These are phyloP conservation scores for Poliocrania exsul DNA, from an alignment of 2,797 vertebrate species.

Conservation along the genomic window DNA sequence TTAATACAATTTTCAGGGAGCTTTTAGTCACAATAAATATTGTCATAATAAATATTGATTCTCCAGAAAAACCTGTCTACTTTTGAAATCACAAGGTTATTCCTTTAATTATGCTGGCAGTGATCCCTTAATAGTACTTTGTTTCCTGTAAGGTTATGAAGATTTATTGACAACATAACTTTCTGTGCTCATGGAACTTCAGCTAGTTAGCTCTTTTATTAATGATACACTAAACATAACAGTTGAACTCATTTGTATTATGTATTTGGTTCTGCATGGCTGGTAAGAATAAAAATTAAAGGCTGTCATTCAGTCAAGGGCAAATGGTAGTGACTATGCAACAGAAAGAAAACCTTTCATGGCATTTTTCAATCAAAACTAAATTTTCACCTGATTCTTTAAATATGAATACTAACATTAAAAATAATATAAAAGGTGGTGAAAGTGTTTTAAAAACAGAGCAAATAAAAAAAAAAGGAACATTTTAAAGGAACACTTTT, in stretches of 20 bases:
- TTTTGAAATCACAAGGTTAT: background rate
- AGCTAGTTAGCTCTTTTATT: background rate
- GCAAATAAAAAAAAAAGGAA: background rate
- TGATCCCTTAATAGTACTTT: background rate
- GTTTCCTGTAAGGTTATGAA: background rate
- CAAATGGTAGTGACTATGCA: background rate
- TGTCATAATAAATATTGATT: background rate
- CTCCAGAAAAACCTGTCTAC: background rate
- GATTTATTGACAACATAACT: background rate
- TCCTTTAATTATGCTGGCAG: background rate
- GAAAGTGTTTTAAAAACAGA: background rate
- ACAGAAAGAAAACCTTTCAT: background rate
- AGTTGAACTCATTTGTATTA: background rate
- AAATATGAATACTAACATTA: background rate
- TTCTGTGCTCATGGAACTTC: background rate
- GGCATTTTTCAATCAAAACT: background rate
- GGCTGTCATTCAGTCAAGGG: background rate
- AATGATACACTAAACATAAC: background rate
- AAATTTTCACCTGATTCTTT: background rate
- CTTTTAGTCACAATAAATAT: background rate
- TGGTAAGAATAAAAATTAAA: conserved; percentile 11
- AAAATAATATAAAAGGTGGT: background rate
- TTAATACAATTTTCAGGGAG: background rate
- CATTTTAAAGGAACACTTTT: background rate
- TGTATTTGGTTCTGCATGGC: background rate